A percentile compares a stretch with the other conserved stretches of the same genome.
Evolutionary conservation across 2,113 vertebrate species (phyloP).

Genomic region (Oreochromis spilurus): DNA sequence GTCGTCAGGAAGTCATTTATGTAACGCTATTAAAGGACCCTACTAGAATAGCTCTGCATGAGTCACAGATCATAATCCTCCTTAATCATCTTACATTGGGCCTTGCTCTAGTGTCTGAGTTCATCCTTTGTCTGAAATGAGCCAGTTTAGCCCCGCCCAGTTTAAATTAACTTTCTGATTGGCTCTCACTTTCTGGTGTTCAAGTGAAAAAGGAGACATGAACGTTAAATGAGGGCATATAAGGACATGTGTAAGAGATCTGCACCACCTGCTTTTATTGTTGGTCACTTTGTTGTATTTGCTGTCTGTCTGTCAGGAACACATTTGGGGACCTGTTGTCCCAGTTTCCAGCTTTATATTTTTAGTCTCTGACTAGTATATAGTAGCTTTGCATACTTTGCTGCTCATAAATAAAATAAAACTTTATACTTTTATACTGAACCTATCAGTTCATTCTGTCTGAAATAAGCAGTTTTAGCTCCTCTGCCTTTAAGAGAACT

Average conservation of each 20-base stretch:
- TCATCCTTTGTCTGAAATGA: not conserved
- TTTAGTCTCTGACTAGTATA: not conserved
- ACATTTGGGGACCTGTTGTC: not conserved
- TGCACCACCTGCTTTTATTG: not conserved
- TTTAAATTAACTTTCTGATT: not conserved
- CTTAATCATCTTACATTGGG: fast-evolving
- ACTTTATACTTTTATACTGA: not conserved
- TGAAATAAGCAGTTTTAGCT: not conserved
- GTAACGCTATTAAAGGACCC: not conserved
- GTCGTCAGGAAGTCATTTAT: not conserved
- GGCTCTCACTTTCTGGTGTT: not conserved
- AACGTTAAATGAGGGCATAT: fast-evolving
- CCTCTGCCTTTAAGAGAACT: not conserved
- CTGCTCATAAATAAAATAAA: not conserved
- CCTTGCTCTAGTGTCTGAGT: not conserved
- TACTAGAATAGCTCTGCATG: not conserved
- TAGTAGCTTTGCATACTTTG: not conserved
- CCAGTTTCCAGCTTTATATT: fast-evolving
- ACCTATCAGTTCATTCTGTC: not conserved
- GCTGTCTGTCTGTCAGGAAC: not conserved
- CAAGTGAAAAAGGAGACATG: fast-evolving
- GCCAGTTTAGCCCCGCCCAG: not conserved
- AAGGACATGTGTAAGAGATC: not conserved
- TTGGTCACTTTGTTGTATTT: not conserved
- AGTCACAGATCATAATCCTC: not conserved